Evolutionary conservation across 1,140 invertebrate genomes (phyloP), one percentile per base, ranked within the genome.

Genomic region (Lepidostoma basale): DNA sequence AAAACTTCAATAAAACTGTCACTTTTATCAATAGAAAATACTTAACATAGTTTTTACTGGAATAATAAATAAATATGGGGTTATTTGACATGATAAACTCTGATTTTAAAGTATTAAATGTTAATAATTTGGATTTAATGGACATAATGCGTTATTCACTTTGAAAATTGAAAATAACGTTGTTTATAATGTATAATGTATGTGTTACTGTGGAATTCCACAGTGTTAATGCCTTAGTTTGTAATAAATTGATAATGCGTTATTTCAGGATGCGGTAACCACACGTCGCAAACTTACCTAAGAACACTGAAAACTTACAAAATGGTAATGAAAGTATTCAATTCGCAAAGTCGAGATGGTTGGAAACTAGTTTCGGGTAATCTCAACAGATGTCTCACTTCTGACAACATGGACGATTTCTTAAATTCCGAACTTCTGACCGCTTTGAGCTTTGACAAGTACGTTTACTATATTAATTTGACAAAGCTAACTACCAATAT

Each of bases 371-470:
- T 82, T 5, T 83, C 79, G 2, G 83, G 81, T 63, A 83, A 86
- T 74, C 73, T 85, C 79, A 78, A 8, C 69, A 69, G 4, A 84
- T 84, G 62, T 74, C 80, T 3, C 72, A 76, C 10, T 75, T 74
- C 0, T 76, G 84, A 14, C 81, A 86, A 47, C 78, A 81, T 44
- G 79, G 82, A 44, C 85, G 85, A 72, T 80, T 87, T 85, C 71
- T 78, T 89, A 3, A 77, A 6, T 76, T 26, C 73, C 83, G n/a
- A 80, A 86, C 77, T 82, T 59, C 79, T 88, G 71, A 82, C 85
- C 49, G 87, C 86, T 23, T 75, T 89, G 54, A 83, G 87, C 4
- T 85, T 88, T 76, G 85, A 89, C 77, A 85, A 86, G 89, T 90
- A 77, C 85, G 84, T 83, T 52, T 28, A 40, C 9, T 62, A 47